Conservation (phyloP, 2,797 vertebrate species). For the Fratercula arctica region DNA sequence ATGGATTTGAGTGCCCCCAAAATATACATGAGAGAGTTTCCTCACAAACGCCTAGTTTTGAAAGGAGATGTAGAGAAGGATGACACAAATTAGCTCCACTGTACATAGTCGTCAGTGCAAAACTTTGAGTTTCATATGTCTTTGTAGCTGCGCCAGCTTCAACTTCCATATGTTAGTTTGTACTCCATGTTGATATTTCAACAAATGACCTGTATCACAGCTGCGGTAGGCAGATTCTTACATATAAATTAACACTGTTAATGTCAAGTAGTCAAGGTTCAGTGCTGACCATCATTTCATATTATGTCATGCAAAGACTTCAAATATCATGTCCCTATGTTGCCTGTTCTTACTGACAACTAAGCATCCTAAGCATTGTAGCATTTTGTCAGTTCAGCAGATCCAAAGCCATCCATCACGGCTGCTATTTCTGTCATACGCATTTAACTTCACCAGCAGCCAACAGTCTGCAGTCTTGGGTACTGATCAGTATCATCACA, state of each 20-base stretch:
- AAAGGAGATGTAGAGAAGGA: neutral
- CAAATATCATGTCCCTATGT: slow-evolving; percentile 66
- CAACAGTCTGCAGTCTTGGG: slow-evolving; percentile 66
- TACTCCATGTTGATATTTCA: slow-evolving; percentile 28
- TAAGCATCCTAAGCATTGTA: slow-evolving; percentile 63
- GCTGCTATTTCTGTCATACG: slow-evolving; percentile 72
- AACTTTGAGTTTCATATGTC: neutral
- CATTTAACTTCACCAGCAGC: slow-evolving; percentile 74
- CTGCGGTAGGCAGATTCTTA: slow-evolving; percentile 56
- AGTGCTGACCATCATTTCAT: slow-evolving; percentile 73
- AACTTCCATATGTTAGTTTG: neutral
- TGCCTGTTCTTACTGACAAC: slow-evolving; percentile 76
- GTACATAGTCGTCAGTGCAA: neutral
- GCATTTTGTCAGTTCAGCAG: slow-evolving; percentile 72
- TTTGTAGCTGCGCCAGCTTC: neutral
- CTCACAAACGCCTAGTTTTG: neutral
- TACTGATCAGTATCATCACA: slow-evolving; percentile 66
- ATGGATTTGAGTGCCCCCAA: neutral
- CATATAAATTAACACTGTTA: slow-evolving; percentile 66
- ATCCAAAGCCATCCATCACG: slow-evolving; percentile 75
- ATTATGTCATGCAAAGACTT: slow-evolving; percentile 68
- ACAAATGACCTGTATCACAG: slow-evolving; percentile 46
- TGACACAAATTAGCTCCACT: neutral
- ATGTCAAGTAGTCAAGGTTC: slow-evolving; percentile 71
- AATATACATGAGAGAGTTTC: neutral